phyloP scores from a whole-genome alignment of 2,888 invertebrate genomes.

The Monochamus alternatus region DNA sequence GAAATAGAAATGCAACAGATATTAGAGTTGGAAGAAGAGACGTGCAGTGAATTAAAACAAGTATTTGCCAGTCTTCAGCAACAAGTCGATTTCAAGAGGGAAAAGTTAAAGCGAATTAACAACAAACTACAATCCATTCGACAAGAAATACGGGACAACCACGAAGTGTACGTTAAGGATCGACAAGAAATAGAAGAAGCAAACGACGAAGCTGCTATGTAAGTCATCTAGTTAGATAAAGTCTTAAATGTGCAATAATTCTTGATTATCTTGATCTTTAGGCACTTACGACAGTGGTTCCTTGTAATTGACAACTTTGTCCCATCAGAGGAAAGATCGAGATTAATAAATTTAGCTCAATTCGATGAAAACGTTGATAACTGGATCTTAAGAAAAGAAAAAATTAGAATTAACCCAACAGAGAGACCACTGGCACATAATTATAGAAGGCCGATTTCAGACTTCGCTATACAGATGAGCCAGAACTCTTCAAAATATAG shows the following conservation, averaged over 20 bases:
- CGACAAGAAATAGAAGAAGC: conserved; percentile 93
- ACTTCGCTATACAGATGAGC: conserved; percentile 64
- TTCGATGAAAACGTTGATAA: conserved; percentile 89
- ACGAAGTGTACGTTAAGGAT: conserved; percentile 92
- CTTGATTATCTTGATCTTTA: conserved; percentile 57
- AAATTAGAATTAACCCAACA: conserved; percentile 59
- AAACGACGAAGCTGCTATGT: conserved; percentile 90
- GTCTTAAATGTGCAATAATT: background rate
- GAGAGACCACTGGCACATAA: conserved; percentile 67
- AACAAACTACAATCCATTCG: conserved; percentile 83
- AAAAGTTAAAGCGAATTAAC: conserved; percentile 92
- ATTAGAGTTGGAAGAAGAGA: conserved; percentile 94
- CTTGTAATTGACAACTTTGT: conserved; percentile 93
- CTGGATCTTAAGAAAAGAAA: conserved; percentile 74
- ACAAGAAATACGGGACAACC: conserved; percentile 86
- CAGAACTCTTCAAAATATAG: conserved; percentile 63
- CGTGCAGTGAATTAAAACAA: conserved; percentile 90
- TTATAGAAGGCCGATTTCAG: conserved; percentile 68
- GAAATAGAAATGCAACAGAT: conserved; percentile 95
- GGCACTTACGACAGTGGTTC: conserved; percentile 90
- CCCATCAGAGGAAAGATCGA: conserved; percentile 85
- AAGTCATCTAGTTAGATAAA: conserved; percentile 47
- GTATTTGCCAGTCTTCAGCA: conserved; percentile 95
- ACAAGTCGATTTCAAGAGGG: conserved; percentile 97
- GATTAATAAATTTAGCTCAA: conserved; percentile 81